Base-by-base conservation (phyloP, 2,888 invertebrate species). In the Vesta saturnalis region DNA sequence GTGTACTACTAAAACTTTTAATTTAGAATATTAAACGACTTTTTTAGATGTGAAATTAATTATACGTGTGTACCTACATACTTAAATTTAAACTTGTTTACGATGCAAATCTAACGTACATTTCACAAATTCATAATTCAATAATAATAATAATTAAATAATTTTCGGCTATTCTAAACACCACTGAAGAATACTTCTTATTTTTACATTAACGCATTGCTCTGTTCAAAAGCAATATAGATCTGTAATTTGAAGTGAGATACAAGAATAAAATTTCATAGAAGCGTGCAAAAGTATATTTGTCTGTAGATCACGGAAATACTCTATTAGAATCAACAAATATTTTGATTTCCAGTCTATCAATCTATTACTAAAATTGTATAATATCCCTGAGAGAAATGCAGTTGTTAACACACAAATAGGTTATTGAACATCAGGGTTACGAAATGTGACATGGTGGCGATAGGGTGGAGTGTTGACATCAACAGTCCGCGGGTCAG, bases 401-500 rank as follows among this genome's bases (percentile, higher is more conserved):
- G 35, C 67, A 60, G 55, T 56, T 52, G 57, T 35, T 68, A 60
- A 63, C 52, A 15, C 18, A 47, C 60, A 57, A 64, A 68, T 66
- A 59, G 66, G 63, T 67, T 70, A 69, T 69, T 52, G 69, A 69
- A 61, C 61, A 69, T 30, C 19, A 35, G 64, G 60, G 67, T 60
- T 64, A 64, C 61, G 15, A 67, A 67, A 73, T 72, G 74, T 79
- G 80, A 79, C 80, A 79, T 79, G 77, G 74, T 78, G 79, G 77
- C 78, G 73, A 77, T 75, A 77, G 79, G 77, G 74, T 76, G 75
- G 73, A 76, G 75, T 80, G 78, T 81, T 81, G 80, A 80, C 81
- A 81, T 79, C 77, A 76, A 77, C 76, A 79, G 81, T 79, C 81
- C 80, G 75, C 77, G 79, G 79, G 80, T 79, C 79, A 79, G 77